A percentile compares a stretch with the other conserved stretches of the same genome.
These are phyloP conservation scores for Spea bombifrons DNA, from an alignment of 2,113 vertebrate species.

Conservation along the genomic window DNA sequence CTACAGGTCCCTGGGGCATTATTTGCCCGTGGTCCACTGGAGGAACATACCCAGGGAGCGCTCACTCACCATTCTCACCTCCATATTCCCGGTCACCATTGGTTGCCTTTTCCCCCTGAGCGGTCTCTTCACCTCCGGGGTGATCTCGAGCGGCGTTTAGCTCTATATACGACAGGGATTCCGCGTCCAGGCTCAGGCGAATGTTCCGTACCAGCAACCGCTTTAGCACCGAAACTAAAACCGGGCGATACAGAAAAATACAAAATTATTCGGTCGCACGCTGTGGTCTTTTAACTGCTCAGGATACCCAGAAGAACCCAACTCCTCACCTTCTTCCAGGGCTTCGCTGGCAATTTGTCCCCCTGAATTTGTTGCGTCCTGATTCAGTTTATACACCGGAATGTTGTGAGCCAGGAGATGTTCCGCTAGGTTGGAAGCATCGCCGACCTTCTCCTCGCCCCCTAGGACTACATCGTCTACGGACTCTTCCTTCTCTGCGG, in stretches of 20 bases:
- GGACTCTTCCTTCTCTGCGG: constrained; percentile 58
- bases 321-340: constrained; percentile 66
- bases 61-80: constrained; percentile 46
- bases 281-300: not conserved
- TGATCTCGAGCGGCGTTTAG: not conserved
- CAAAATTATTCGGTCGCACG: not conserved
- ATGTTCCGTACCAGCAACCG: constrained; percentile 68
- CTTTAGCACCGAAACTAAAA: constrained; percentile 73
- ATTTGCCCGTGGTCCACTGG: not conserved
- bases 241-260: not conserved
- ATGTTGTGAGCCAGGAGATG: constrained; percentile 67
- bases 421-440: constrained; percentile 57
- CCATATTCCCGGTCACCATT: constrained; percentile 37
- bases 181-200: constrained; percentile 62
- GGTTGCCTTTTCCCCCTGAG: not conserved
- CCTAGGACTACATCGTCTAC: constrained; percentile 10
- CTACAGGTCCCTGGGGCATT: not conserved
- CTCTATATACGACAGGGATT: constrained; percentile 26
- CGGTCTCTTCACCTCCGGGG: constrained; percentile 38
- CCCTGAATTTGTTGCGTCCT: constrained; percentile 45
- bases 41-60: not conserved
- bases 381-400: constrained; percentile 63
- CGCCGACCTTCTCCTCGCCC: constrained; percentile 53
- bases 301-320: not conserved
- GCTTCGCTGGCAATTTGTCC: constrained; percentile 61